Percentiles rank a stretch among this genome's conserved stretches.
These are phyloP conservation scores for Pristionchus exspectatus DNA, from an alignment of 2,888 invertebrate genomes.

Conservation along the genomic window DNA sequence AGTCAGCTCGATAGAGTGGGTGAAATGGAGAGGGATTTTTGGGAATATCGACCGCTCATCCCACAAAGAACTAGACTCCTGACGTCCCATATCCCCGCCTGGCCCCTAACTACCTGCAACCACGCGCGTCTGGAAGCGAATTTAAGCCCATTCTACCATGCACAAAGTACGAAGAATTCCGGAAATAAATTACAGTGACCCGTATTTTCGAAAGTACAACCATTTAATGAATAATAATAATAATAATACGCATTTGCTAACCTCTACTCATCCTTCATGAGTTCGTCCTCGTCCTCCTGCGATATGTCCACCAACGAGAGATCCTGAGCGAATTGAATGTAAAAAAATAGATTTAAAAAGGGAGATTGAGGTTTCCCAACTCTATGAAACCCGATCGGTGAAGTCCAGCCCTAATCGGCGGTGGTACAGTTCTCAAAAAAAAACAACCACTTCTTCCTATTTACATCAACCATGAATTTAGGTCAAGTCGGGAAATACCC, in stretches of 20 bases:
- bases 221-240: not conserved
- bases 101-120: not conserved
- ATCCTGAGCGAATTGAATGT: not conserved
- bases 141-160: not conserved
- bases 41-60: not conserved
- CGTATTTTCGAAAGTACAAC: not conserved
- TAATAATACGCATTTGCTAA: not conserved
- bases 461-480: too few species aligned
- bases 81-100: not conserved
- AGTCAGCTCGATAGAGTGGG: too few species aligned
- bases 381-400: too few species aligned
- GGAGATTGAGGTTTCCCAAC: not conserved
- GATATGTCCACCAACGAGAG: not conserved
- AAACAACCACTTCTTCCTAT: too few species aligned
- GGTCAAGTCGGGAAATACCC: too few species aligned
- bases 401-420: too few species aligned
- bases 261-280: conserved; percentile 33
- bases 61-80: conserved; percentile 6
- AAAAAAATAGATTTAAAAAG: not conserved
- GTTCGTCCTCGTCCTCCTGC: conserved; percentile 28
- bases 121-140: conserved; percentile 6
- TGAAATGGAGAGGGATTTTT: too few species aligned
- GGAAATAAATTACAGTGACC: not conserved
- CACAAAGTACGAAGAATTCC: not conserved
- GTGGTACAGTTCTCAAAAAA: too few species aligned